Conservation (phyloP, 1,140 invertebrate species). For the Drosophila gunungcola region DNA sequence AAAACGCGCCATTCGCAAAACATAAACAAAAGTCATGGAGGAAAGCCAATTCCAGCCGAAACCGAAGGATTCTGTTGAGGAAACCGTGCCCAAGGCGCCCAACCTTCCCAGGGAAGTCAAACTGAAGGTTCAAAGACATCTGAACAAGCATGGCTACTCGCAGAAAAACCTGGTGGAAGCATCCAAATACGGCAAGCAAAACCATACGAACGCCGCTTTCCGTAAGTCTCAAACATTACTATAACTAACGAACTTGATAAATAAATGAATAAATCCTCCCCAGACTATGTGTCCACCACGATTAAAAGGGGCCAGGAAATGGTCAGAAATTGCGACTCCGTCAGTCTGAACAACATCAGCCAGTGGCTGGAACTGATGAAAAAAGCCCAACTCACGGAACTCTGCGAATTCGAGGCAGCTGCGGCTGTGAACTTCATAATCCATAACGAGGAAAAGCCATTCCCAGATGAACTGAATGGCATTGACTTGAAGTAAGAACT, state of each 20-base stretch:
- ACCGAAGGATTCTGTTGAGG: background rate
- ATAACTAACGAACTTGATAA: background rate
- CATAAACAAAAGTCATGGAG: slow-evolving; percentile 4
- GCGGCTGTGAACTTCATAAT: slow-evolving; percentile 56
- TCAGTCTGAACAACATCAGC: slow-evolving; percentile 61
- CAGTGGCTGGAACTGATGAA: slow-evolving; percentile 70
- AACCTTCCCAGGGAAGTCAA: slow-evolving; percentile 16
- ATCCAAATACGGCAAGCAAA: background rate
- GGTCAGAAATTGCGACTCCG: slow-evolving; percentile 58
- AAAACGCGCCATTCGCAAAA: background rate
- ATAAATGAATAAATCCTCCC: background rate
- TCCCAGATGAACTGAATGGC: slow-evolving; percentile 33
- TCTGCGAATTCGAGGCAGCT: slow-evolving; percentile 64
- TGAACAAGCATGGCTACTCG: slow-evolving; percentile 45
- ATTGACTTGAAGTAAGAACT: slow-evolving; percentile 55
- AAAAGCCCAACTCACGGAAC: slow-evolving; percentile 15
- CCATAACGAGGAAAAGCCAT: slow-evolving; percentile 54
- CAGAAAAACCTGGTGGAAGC: slow-evolving; percentile 22
- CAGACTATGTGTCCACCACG: slow-evolving; percentile 47
- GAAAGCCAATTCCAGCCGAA: slow-evolving; percentile 2
- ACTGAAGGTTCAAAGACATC: slow-evolving; percentile 13
- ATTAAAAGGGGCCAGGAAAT: slow-evolving; percentile 16
- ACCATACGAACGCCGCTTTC: slow-evolving; percentile 11
- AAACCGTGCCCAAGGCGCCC: background rate
- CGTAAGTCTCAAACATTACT: slow-evolving; percentile 13